Conservation (phyloP, 2,113 vertebrate genomes). For the Castor canadensis region DNA sequence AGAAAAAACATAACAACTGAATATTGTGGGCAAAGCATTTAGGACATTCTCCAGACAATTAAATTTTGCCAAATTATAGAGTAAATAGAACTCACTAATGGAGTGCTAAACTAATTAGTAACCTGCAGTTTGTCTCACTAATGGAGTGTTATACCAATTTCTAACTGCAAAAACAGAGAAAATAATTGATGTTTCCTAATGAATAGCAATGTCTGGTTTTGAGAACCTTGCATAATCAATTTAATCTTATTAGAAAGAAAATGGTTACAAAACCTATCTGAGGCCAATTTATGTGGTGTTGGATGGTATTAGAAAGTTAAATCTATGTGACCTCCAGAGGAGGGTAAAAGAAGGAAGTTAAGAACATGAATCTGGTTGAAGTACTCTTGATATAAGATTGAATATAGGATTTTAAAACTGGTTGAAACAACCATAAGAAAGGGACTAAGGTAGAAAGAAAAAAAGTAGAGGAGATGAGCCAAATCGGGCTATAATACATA, state of each 20-base stretch:
- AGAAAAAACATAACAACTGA: not conserved
- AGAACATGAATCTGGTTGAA: too few species aligned
- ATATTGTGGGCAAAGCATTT: conserved; percentile 34
- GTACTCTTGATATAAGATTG: too few species aligned
- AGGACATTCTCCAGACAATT: conserved; percentile 28
- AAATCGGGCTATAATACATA: too few species aligned
- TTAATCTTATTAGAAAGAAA: conserved; percentile 20
- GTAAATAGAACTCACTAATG: conserved; percentile 41
- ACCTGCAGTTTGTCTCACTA: conserved; percentile 33
- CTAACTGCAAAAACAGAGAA: conserved; percentile 34
- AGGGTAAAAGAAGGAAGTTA: too few species aligned
- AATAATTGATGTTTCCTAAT: conserved; percentile 58
- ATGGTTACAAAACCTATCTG: not conserved
- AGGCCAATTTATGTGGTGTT: not conserved
- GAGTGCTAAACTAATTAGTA: conserved; percentile 49
- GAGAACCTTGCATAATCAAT: not conserved
- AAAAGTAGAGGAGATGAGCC: too few species aligned
- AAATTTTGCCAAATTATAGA: conserved; percentile 42
- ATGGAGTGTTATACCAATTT: conserved; percentile 41
- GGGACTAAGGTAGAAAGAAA: too few species aligned
- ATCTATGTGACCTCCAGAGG: too few species aligned
- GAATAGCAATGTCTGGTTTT: not conserved
- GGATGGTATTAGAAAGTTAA: not conserved
- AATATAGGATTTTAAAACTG: too few species aligned
- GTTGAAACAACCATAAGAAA: too few species aligned